These are phyloP conservation scores for Coboldia fuscipes DNA, from an alignment of 1,140 invertebrate species.

Conservation along the genomic window DNA sequence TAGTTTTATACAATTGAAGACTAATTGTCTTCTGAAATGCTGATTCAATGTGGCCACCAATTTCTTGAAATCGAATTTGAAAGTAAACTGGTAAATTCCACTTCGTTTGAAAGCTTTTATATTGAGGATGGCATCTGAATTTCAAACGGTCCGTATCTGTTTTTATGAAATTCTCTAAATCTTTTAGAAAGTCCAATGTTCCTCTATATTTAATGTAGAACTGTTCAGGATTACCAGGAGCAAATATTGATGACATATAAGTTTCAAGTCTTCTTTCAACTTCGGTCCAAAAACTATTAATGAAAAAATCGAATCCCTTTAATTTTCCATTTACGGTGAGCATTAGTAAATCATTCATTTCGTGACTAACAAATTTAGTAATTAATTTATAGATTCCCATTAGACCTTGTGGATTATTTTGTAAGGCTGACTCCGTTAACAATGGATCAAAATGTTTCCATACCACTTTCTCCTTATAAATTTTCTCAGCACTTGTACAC, in stretches of 20 bases:
- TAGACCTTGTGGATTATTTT: constrained; percentile 45
- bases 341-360: constrained; percentile 34
- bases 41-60: constrained; percentile 37
- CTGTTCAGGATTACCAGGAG: constrained; percentile 71
- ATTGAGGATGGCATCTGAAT: constrained; percentile 39
- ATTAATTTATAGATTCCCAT: constrained; percentile 52
- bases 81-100: constrained; percentile 93
- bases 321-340: constrained; percentile 39
- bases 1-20: too few relatives aligned
- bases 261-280: constrained; percentile 54
- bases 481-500: constrained; percentile 42
- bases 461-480: constrained; percentile 48
- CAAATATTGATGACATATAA: constrained; percentile 63
- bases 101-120: constrained; percentile 51
- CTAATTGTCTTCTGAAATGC: constrained; percentile 5
- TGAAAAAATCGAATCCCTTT: constrained; percentile 67
- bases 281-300: constrained; percentile 78
- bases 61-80: constrained; percentile 79
- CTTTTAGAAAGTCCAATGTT: constrained; percentile 55
- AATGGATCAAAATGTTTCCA: constrained; percentile 46
- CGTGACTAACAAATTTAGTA: constrained; percentile 42
- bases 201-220: constrained; percentile 67
- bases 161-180: constrained; percentile 45
- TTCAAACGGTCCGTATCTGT: constrained; percentile 26
- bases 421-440: constrained; percentile 50